Conservation (phyloP, 2,797 vertebrate species). For the Lerista edwardsae region DNA sequence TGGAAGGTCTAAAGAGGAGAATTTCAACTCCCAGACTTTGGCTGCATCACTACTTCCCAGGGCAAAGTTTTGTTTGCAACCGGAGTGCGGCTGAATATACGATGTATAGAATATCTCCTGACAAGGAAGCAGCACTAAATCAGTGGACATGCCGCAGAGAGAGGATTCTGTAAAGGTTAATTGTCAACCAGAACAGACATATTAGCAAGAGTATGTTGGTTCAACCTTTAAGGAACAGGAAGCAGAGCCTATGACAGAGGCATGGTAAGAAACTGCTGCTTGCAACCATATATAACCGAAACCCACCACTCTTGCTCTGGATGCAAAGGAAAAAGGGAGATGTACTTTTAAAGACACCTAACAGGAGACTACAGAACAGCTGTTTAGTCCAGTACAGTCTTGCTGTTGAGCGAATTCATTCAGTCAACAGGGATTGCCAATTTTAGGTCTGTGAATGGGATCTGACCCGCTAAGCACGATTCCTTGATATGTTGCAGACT, state of each 20-base stretch:
- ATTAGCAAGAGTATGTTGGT: fast-evolving
- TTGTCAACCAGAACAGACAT: neutral
- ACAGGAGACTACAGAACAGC: neutral
- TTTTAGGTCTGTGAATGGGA: no score
- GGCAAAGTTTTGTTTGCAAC: neutral
- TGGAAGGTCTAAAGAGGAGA: no score
- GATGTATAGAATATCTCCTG: neutral
- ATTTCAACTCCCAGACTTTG: neutral
- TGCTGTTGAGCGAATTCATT: neutral
- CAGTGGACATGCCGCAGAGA: fast-evolving
- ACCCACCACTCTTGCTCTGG: fast-evolving
- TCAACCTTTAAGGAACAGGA: neutral
- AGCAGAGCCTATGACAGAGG: neutral
- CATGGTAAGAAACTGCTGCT: neutral
- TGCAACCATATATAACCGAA: neutral
- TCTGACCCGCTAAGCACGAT: neutral
- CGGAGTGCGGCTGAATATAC: neutral
- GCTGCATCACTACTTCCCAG: neutral
- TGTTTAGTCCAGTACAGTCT: neutral
- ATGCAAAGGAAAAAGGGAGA: neutral
- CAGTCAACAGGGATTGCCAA: neutral
- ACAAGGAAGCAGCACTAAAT: neutral
- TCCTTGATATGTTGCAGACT: neutral
- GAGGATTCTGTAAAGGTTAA: neutral
- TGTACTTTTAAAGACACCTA: neutral